Evolutionary conservation across 2,113 vertebrate species (phyloP).

Genomic region (Aegotheles bennettii): DNA sequence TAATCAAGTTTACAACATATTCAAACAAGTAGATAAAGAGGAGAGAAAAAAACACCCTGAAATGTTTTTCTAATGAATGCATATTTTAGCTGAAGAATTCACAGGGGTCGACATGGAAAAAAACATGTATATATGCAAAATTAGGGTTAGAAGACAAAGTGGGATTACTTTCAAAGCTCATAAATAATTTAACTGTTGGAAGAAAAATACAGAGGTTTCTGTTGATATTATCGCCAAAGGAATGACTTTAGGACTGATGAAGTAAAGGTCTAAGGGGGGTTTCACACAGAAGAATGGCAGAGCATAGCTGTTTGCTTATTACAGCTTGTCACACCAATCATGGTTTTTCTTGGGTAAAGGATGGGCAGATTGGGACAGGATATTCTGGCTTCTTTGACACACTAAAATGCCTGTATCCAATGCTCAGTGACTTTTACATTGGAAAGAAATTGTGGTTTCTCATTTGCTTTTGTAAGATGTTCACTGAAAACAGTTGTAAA

Average conservation of each 20-base stretch:
- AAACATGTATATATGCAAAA: slow-evolving; percentile 42
- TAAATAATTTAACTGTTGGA: slow-evolving; percentile 49
- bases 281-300: background rate
- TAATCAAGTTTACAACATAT: slow-evolving; percentile 67
- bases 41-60: slow-evolving; percentile 12
- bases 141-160: slow-evolving; percentile 43
- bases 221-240: slow-evolving; percentile 2
- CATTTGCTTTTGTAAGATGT: slow-evolving; percentile 3
- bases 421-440: background rate
- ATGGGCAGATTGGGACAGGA: background rate
- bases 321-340: background rate
- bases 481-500: background rate
- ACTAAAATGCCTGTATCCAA: background rate
- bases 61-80: slow-evolving; percentile 57
- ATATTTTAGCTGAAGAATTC: slow-evolving; percentile 49
- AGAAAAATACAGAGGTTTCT: slow-evolving; percentile 19
- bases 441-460: background rate
- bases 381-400: background rate
- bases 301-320: background rate
- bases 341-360: slow-evolving; percentile 20
- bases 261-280: background rate
- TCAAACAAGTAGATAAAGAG: slow-evolving; percentile 64
- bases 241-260: slow-evolving; percentile 23
- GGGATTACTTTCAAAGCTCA: slow-evolving; percentile 49
- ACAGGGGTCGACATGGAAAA: background rate